Evolutionary conservation across 2,888 invertebrate genomes (phyloP), one percentile per base, ranked within the genome.

Genomic region (Hirtodrosophila confusa): DNA sequence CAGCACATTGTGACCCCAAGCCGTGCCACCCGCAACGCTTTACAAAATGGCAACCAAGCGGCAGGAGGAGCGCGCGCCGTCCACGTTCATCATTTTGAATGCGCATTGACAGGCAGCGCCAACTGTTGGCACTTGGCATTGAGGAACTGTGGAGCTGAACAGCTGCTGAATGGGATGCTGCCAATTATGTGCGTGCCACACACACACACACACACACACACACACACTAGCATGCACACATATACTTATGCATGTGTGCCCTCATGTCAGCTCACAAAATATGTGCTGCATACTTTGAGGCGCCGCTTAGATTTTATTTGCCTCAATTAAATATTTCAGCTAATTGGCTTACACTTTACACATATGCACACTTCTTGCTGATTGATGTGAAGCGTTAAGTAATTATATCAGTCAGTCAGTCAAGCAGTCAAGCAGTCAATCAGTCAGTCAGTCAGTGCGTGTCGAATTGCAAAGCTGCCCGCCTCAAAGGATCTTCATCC

Each of bases 301-400:
- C 68, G 33, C 17, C 48, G 57, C 35, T 53, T 62, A 69, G 85
- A 80, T 87, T 87, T 86, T 80, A 75, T 82, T 78, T 75, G 72
- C 75, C 54, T 56, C 69, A 78, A 85, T 87, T 85, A 80, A 80
- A 85, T 82, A 73, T 87, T 87, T 75, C 51, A 75, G 82, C 82
- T 85, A 87, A 83, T 83, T 85, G 82, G 86, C 86, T 64, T 45
- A 77, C 85, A 84, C 86, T 86, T 86, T 58, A 35, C 80, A 71
- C 43, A 64, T 55, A 49, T 53, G 7, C 44, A 36, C 37, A 43
- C 43, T 12, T 39, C 24, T 9, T 31, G 60, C 60, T 80, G 78
- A 85, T 80, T 87, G 83, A 87, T 85, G 82, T 54, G 56, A 63
- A 65, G 63, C 74, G 63, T 66, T 83, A 70, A 80, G 83, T 73